Evolutionary conservation across 2,113 vertebrate species (phyloP).

Genomic region (Uria lomvia): DNA sequence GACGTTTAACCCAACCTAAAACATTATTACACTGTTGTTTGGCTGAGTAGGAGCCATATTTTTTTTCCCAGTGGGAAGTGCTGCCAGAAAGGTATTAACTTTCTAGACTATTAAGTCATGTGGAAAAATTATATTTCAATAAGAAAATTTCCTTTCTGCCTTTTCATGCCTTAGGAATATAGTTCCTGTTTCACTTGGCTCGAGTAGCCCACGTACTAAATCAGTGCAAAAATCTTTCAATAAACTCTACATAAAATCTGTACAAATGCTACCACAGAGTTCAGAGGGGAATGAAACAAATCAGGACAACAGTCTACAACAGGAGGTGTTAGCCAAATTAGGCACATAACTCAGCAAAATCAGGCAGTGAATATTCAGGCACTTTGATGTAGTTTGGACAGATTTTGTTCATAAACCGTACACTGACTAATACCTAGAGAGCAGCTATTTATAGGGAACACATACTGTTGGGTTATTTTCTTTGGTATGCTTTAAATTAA

Average conservation of each 20-base stretch:
- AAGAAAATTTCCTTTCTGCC: constrained; percentile 51
- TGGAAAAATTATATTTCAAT: constrained; percentile 57
- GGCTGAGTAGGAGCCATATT: not conserved
- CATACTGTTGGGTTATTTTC: not conserved
- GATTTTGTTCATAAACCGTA: not conserved
- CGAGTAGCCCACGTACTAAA: not conserved
- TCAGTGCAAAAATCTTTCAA: not conserved
- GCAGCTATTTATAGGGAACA: not conserved
- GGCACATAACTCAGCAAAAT: not conserved
- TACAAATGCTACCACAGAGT: not conserved
- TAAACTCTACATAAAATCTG: not conserved
- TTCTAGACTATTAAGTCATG: constrained; percentile 58
- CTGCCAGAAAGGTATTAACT: constrained; percentile 36
- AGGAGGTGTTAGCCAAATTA: not conserved
- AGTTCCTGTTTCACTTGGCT: constrained; percentile 56
- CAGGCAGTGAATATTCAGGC: not conserved
- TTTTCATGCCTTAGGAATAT: constrained; percentile 34
- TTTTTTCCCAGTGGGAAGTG: not conserved
- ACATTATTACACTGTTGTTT: constrained; percentile 22
- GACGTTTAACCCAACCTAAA: not conserved
- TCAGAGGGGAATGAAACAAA: not conserved
- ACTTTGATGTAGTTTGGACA: not conserved
- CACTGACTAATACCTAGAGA: not conserved
- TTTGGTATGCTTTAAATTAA: not conserved
- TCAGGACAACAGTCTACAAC: not conserved